Evolutionary conservation across 2,113 vertebrate genomes (phyloP), one percentile per base, ranked within the genome.

Genomic region (Arothron firmamentum): DNA sequence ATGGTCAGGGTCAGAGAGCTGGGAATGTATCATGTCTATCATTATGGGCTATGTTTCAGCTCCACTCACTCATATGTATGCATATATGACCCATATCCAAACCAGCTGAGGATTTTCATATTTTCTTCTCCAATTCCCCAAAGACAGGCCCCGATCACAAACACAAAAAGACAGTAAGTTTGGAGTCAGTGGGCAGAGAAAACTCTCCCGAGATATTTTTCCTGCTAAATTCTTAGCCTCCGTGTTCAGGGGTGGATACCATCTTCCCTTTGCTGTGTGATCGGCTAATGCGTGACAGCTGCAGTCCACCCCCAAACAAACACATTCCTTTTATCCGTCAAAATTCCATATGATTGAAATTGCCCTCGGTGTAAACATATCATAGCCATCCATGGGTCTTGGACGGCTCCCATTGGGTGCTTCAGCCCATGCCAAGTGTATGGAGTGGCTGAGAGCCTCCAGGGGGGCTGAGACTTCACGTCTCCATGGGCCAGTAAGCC

Each of bases 401-500:
- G 84, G 89, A 87, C 67, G 54, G 74, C 75, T 85, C 82, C 82
- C 87, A 70, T 77, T 74, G 81, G 83, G 72, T 62, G 75, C 65
- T 64, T 81, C 78, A 54, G 71, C 46, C 84, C 82, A 67, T 88
- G 90, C 90, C 89, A 91, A 87, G 78, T 67, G 72, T 69, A 85
- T 75, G 72, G 77, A 80, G 88, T 90, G 90, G 91, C 88, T 86
- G 83, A 86, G 88, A 79, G 85, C 80, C 89, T 86, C 85, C 67
- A 66, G 84, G 84, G 84, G 84, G 84, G 80, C 79, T 82, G 72
- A 78, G 80, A 86, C 80, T 88, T 84, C 34, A 88, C 78, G 87
- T 89, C 90, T 92, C 88, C 74, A 79, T 78, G 80, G 91, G 88
- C 90, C 89, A 91, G 89, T 80, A 89, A 86, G 84, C 89, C 90